Conservation (phyloP, 2,113 vertebrate genomes). For the Potamarius usumacintae region DNA sequence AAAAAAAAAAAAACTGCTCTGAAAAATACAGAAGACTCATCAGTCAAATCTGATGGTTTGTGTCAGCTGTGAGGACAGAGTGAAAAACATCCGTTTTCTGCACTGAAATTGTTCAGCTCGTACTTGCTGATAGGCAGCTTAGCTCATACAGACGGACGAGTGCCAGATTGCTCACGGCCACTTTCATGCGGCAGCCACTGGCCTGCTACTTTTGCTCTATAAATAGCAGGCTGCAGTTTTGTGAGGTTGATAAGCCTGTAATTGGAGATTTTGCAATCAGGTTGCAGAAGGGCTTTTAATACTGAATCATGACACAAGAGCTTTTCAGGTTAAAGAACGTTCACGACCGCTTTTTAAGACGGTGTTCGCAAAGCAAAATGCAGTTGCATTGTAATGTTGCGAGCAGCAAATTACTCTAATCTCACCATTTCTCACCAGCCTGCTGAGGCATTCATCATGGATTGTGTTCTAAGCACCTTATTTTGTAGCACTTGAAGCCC, state of each 20-base stretch:
- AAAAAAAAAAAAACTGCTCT: not conserved
- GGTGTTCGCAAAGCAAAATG: constrained; percentile 37
- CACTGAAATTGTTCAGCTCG: constrained; percentile 31
- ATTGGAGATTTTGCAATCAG: constrained; percentile 54
- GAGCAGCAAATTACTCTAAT: constrained; percentile 52
- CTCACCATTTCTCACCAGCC: constrained; percentile 22
- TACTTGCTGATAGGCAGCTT: constrained; percentile 34
- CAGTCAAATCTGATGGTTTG: constrained; percentile 53
- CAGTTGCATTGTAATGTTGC: constrained; percentile 46
- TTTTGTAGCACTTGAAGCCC: constrained; percentile 28
- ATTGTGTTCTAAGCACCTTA: constrained; percentile 39
- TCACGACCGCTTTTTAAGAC: constrained; percentile 32
- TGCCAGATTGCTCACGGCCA: constrained; percentile 50
- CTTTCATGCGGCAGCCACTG: constrained; percentile 45
- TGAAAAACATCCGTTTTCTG: constrained; percentile 38
- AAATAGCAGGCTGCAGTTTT: constrained; percentile 54
- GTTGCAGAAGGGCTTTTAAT: constrained; percentile 54
- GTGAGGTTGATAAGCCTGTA: constrained; percentile 55
- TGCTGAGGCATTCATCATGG: constrained; percentile 30
- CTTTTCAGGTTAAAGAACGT: constrained; percentile 47
- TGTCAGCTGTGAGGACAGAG: constrained; percentile 35
- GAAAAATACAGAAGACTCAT: constrained; percentile 46
- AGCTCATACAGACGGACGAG: constrained; percentile 18
- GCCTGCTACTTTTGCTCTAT: constrained; percentile 49
- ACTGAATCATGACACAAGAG: constrained; percentile 42